Conservation (phyloP, 2,113 vertebrate genomes). For the Entelurus aequoreus region DNA sequence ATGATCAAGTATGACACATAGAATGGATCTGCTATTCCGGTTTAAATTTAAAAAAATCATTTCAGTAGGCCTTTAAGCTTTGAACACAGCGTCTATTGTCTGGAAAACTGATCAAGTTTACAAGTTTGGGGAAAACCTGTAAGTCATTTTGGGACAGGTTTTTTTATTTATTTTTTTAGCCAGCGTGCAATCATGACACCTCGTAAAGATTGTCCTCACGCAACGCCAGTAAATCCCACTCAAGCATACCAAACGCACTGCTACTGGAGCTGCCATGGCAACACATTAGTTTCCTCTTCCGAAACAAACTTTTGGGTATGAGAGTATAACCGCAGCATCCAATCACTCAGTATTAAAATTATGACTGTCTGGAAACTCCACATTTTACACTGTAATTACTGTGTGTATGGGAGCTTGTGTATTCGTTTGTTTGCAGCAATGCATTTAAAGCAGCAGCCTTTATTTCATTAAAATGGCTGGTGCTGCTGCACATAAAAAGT, state of each 20-base stretch:
- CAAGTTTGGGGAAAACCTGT: slow-evolving; percentile 39
- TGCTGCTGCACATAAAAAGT: slow-evolving; percentile 58
- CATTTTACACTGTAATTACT: slow-evolving; percentile 5
- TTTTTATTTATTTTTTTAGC: slow-evolving; percentile 25
- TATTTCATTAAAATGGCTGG: slow-evolving; percentile 72
- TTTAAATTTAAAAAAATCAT: no score
- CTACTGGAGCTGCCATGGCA: slow-evolving; percentile 29
- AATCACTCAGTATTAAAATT: not conserved
- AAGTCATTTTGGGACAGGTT: slow-evolving; percentile 40
- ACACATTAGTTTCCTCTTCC: slow-evolving; percentile 32
- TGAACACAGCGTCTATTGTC: no score
- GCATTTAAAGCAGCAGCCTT: slow-evolving; percentile 45
- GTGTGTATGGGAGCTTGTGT: slow-evolving; percentile 9
- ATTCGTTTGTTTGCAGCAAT: slow-evolving; percentile 52
- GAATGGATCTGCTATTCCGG: no score
- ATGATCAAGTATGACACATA: no score
- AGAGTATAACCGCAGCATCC: not conserved
- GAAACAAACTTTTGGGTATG: slow-evolving; percentile 20
- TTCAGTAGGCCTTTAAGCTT: no score
- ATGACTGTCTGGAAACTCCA: no score
- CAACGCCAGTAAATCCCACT: slow-evolving; percentile 19
- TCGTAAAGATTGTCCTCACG: slow-evolving; percentile 46
- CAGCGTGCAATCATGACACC: slow-evolving; percentile 58
- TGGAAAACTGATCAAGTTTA: slow-evolving; percentile 17
- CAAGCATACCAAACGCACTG: no score